Percentiles rank a stretch among this genome's conserved stretches.
Evolutionary conservation across 2,888 invertebrate genomes (phyloP).

Genomic region (Fissipunctia ypsillon): DNA sequence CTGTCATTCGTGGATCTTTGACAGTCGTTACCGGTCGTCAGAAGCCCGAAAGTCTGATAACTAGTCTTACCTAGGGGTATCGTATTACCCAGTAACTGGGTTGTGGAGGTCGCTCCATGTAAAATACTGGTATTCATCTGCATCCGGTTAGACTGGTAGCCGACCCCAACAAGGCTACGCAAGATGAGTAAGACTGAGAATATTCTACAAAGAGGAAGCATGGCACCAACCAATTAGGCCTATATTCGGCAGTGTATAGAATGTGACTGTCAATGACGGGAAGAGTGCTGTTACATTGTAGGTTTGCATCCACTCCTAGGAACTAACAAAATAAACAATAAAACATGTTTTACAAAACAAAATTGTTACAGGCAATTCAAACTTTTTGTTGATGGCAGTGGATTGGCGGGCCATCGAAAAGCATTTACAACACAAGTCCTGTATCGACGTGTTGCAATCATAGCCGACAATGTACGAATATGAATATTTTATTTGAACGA

Average conservation of each 20-base stretch:
- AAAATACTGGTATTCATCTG: too few relatives aligned
- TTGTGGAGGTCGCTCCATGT: too few relatives aligned
- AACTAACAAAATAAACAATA: constrained; percentile 8
- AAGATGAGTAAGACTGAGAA: not conserved
- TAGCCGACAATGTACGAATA: constrained; percentile 81
- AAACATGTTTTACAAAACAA: constrained; percentile 16
- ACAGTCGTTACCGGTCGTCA: too few relatives aligned
- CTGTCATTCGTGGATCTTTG: too few relatives aligned
- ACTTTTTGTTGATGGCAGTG: constrained; percentile 35
- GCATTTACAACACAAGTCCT: constrained; percentile 55
- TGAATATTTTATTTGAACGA: constrained; percentile 87
- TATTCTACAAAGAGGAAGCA: constrained; percentile 1
- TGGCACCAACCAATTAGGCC: not conserved
- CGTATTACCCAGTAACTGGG: too few relatives aligned
- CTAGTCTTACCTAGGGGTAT: too few relatives aligned
- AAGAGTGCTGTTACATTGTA: not conserved
- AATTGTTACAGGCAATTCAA: constrained; percentile 26
- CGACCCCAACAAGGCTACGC: too few relatives aligned
- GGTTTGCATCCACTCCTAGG: not conserved
- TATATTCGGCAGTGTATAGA: not conserved
- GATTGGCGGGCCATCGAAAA: constrained; percentile 54
- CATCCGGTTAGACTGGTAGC: too few relatives aligned
- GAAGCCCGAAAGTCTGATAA: too few relatives aligned
- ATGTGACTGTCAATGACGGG: not conserved
- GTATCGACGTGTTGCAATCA: constrained; percentile 72